Evolutionary conservation across 2,113 vertebrate species (phyloP), one percentile per base, ranked within the genome.

Genomic region (Limanda limanda): DNA sequence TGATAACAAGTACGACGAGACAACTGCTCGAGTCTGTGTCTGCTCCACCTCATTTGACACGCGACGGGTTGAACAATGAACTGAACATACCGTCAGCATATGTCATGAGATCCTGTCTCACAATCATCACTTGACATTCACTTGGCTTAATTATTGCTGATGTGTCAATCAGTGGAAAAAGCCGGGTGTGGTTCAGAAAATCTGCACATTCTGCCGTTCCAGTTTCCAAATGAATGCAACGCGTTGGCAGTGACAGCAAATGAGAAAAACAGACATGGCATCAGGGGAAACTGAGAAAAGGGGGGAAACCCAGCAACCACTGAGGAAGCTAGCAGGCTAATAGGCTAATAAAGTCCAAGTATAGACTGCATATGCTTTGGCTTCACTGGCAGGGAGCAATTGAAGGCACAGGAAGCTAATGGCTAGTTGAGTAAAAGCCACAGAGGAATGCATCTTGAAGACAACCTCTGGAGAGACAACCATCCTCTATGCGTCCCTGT

Each of bases 301-400:
- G 48, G 67, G 52, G 54, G 62, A 47, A 84, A 85, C 71, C 63
- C 12, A 31, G 79, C 74, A 78, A 47, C 72, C 15, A 71, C 70
- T 73, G 78, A 57, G 78, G 69, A 17, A 47, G 66, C 76, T 74
- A 82, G 69, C 63, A 1, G 81, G 83, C 83, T 90, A 78, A 92
- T 86, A 79, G 83, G 76, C 90, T 87, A 93, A 93, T 92, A 91
- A 93, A 94, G 76, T 90, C 82, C 91, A 91, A 88, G 79, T 90
- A 86, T 91, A 94, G 90, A 78, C 78, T 13, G 69, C 4, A 47
- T 91, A 67, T 37, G 57, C 67, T 81, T 78, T 73, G 79, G 75
- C 78, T 86, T 75, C 73, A 70, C 72, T 70, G 59, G 73, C 70
- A 83, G 60, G 84, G 76, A 81, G 84, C 86, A 85, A 79, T 48